A percentile compares a stretch with the other conserved stretches of the same genome.
These are phyloP conservation scores for Ibycter americanus DNA, from an alignment of 2,797 vertebrate genomes.

Conservation along the genomic window DNA sequence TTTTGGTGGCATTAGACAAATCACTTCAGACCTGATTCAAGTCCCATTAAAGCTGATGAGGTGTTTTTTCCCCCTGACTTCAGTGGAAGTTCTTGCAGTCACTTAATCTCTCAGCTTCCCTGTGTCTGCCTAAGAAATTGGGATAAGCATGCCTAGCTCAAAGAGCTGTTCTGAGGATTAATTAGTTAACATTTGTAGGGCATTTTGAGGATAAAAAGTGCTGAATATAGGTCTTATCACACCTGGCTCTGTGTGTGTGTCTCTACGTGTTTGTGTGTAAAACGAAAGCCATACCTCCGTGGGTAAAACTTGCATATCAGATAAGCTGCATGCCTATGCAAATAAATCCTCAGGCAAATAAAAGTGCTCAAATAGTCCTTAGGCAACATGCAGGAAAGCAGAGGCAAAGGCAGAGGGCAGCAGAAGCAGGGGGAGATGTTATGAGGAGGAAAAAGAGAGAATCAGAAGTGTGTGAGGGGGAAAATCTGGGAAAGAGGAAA, in stretches of 20 bases:
- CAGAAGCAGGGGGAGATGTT: slow-evolving; percentile 25
- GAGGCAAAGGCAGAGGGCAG: slow-evolving; percentile 54
- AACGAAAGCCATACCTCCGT: not conserved
- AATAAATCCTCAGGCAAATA: not conserved
- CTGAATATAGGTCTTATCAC: not conserved
- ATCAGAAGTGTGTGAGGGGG: not conserved
- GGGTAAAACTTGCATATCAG: not conserved
- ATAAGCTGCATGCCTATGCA: not conserved
- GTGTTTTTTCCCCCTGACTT: not conserved
- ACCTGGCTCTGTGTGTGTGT: not conserved
- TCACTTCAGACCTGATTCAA: not conserved
- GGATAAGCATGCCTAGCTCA: not conserved
- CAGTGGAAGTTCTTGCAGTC: not conserved
- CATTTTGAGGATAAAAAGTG: not conserved
- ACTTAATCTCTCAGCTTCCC: not conserved
- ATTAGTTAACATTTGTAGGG: not conserved
- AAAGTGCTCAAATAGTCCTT: not conserved
- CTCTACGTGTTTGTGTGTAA: not conserved
- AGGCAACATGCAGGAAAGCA: not conserved
- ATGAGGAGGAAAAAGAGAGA: not conserved
- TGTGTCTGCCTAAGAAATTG: not conserved
- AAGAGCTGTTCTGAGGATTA: not conserved
- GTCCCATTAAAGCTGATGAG: not conserved
- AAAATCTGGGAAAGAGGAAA: not conserved
- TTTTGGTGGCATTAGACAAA: not conserved